Conservation (phyloP, 2,888 invertebrate genomes). For the Ernsta delagoae region DNA sequence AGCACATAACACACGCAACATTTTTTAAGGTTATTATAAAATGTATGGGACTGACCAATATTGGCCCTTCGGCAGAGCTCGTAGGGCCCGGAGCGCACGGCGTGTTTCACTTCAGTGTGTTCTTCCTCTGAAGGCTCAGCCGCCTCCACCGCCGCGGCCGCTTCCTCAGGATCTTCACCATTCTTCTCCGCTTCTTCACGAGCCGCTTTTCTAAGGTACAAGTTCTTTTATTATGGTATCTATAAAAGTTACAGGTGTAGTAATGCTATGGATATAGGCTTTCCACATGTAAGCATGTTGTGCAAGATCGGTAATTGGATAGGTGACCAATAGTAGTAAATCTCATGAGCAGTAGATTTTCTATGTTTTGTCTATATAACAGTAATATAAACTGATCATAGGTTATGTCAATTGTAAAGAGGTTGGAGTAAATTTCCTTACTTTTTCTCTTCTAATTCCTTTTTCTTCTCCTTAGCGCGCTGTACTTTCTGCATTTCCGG, state of each 20-base stretch:
- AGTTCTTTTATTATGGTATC: not conserved
- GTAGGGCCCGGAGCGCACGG: constrained; percentile 95
- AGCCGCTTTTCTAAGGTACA: constrained; percentile 58
- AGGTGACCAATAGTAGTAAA: too few relatives aligned
- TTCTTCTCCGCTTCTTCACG: constrained; percentile 83
- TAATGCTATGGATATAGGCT: too few relatives aligned
- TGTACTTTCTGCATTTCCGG: constrained; percentile 92
- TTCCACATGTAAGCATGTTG: too few relatives aligned
- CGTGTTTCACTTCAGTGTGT: constrained; percentile 90
- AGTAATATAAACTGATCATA: too few relatives aligned
- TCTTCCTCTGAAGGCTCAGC: constrained; percentile 85
- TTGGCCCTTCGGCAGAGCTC: constrained; percentile 94
- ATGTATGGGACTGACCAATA: constrained; percentile 79
- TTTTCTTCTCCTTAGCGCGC: constrained; percentile 87
- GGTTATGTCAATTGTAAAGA: too few relatives aligned
- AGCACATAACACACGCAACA: too few relatives aligned
- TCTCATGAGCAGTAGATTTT: too few relatives aligned
- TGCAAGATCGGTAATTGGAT: too few relatives aligned
- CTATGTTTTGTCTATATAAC: too few relatives aligned
- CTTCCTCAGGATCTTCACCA: constrained; percentile 88
- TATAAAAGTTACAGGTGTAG: too few relatives aligned
- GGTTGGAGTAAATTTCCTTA: constrained; percentile 46
- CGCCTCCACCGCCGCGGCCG: constrained; percentile 82
- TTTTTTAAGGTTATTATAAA: too few relatives aligned
- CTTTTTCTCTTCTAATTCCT: constrained; percentile 83